Percentiles rank a stretch among this genome's conserved stretches.
These are phyloP conservation scores for Spinibarbus caldwelli DNA, from an alignment of 2,797 vertebrate species.

Conservation along the genomic window DNA sequence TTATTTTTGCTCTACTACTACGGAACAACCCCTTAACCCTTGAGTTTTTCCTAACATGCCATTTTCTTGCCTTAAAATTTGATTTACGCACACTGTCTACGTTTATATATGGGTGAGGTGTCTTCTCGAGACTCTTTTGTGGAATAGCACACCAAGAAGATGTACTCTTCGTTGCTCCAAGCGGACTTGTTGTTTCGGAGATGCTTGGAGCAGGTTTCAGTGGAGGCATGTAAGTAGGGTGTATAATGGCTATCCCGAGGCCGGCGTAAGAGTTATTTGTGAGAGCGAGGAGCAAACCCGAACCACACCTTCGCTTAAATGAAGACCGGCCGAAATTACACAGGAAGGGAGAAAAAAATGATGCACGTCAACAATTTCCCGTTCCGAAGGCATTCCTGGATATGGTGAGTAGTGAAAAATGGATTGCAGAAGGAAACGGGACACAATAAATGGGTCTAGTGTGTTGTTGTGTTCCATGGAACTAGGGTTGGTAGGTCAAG, in stretches of 20 bases:
- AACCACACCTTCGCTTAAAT: slow-evolving; percentile 55
- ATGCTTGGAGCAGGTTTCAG: slow-evolving; percentile 32
- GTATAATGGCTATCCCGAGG: slow-evolving; percentile 23
- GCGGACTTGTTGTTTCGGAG: slow-evolving; percentile 26
- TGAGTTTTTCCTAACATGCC: slow-evolving; percentile 33
- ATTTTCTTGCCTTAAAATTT: slow-evolving; percentile 49
- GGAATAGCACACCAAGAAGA: slow-evolving; percentile 45
- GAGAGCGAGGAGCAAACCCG: slow-evolving; percentile 2
- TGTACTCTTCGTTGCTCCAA: slow-evolving; percentile 21
- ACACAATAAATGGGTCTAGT: neutral
- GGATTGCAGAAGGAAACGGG: neutral
- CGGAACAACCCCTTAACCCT: slow-evolving; percentile 24
- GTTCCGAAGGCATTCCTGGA: slow-evolving; percentile 91
- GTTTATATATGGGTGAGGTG: slow-evolving; percentile 11
- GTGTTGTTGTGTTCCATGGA: slow-evolving; percentile 2
- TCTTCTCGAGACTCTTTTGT: slow-evolving; percentile 4
- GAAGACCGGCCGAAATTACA: slow-evolving; percentile 59
- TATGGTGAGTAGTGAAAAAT: slow-evolving; percentile 80
- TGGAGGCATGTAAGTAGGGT: slow-evolving; percentile 45
- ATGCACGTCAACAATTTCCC: slow-evolving; percentile 91
- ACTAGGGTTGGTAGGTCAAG: neutral
- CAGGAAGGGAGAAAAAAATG: slow-evolving; percentile 80
- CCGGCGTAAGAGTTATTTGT: slow-evolving; percentile 22
- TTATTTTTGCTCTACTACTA: slow-evolving; percentile 54
- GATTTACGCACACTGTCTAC: slow-evolving; percentile 14